Base-by-base conservation (phyloP, 1,140 invertebrate genomes). In the Thrips palmi region DNA sequence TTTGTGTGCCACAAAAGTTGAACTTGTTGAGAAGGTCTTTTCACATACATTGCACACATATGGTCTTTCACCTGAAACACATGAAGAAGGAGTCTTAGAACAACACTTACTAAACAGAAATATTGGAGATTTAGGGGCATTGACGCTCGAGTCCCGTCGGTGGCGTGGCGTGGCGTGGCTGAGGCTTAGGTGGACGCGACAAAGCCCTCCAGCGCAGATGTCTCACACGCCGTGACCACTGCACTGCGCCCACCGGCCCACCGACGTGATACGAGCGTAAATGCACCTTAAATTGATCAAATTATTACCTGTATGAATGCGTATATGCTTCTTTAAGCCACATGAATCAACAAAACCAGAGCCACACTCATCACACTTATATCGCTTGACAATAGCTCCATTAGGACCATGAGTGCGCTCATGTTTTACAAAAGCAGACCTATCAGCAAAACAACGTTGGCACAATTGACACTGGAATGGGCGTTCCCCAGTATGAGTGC, bases 1-100 rank as follows among this genome's bases (percentile, higher is more conserved):
- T 46, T 37, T 44, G 55, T 92, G 86, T 28, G 85, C 65, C 17
- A 83, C 68, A 43, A 91, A 60, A 56, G 91, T 86, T 19, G 86
- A 87, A 58, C 89, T 91, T 52, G 89, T 80, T 42, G 77, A 76
- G 53, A 86, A 86, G 38, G 81, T 74, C 54, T 89, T 89, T 4
- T 78, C 77, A 50, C 85, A 91, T 15, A 70, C 59, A 20, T 74
- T 70, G 57, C 87, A 92, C 59, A 82, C 79, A 58, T 83, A 83
- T 1, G 85, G 84, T 53, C 85, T 83, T 30, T 84, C 74, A 21
- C 75, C 71, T 39, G 28, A 8, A 39, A 39, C n/a, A n/a, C n/a
- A n/a, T n/a, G n/a, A n/a, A n/a, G n/a, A n/a, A n/a, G n/a, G n/a
- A n/a, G n/a, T n/a, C n/a, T n/a, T n/a, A n/a, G n/a, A n/a, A n/a